Conservation (phyloP, 2,797 vertebrate genomes). For the Mus caroli region DNA sequence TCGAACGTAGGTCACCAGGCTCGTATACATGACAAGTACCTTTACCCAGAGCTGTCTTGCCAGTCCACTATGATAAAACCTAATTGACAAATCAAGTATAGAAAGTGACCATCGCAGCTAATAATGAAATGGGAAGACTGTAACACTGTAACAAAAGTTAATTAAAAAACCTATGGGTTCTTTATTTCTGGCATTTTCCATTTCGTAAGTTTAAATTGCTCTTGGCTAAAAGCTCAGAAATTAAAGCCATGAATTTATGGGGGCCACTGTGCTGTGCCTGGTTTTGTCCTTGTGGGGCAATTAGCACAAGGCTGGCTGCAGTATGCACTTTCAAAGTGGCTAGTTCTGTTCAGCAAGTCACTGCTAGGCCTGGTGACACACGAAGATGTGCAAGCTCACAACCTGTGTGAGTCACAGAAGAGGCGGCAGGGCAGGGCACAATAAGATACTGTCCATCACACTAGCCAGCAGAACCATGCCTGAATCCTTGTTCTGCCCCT, state of each 20-base stretch:
- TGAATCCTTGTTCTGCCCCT: neutral
- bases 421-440: too few relatives aligned
- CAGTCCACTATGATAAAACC: neutral
- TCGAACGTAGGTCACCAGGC: neutral
- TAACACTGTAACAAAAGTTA: neutral
- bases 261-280: rapidly evolving
- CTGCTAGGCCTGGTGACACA: neutral
- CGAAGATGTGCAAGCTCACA: rapidly evolving
- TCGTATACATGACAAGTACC: neutral
- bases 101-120: neutral
- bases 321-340: neutral
- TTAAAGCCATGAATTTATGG: neutral
- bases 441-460: rapidly evolving
- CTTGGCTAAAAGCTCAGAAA: neutral
- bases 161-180: neutral
- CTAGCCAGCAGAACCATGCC: neutral
- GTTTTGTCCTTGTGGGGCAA: neutral
- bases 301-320: neutral
- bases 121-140: neutral
- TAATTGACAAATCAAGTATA: neutral
- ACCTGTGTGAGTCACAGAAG: neutral
- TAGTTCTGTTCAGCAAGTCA: too few relatives aligned
- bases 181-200: neutral
- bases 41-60: too few relatives aligned
- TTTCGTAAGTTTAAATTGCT: neutral